Evolutionary conservation across 2,797 vertebrate genomes (phyloP).

Genomic region (Rhinatrema bivittatum): DNA sequence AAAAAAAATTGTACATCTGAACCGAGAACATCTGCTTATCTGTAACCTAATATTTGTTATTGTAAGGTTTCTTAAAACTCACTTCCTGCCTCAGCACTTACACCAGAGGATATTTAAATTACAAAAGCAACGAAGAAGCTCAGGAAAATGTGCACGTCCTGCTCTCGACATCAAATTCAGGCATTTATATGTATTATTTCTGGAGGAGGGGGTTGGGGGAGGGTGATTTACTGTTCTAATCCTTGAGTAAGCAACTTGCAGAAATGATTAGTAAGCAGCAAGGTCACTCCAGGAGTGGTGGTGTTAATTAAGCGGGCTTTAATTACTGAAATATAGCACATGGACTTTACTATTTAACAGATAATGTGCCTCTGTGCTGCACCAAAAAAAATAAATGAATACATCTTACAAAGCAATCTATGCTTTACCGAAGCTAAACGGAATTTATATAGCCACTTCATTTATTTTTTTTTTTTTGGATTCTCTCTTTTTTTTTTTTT

Average conservation of each 20-base stretch:
- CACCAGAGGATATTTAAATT: constrained; percentile 62
- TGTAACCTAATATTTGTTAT: constrained; percentile 37
- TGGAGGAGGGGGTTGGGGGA: no score
- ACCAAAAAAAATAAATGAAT: no score
- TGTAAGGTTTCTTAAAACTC: constrained; percentile 39
- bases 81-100: constrained; percentile 65
- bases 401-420: no score
- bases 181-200: no score
- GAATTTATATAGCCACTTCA: no score
- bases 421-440: no score
- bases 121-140: constrained; percentile 33
- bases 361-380: no score
- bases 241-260: background rate
- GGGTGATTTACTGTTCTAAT: constrained; percentile 1
- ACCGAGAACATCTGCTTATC: constrained; percentile 34
- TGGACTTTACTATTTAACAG: no score
- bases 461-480: no score
- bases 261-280: constrained; percentile 25
- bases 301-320: background rate
- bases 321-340: background rate
- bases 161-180: constrained; percentile 12
- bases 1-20: no score
- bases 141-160: constrained; percentile 6
- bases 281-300: background rate
- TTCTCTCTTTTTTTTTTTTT: no score